These are phyloP conservation scores for Ptilonorhynchus violaceus DNA, from an alignment of 2,113 vertebrate species.

Conservation along the genomic window DNA sequence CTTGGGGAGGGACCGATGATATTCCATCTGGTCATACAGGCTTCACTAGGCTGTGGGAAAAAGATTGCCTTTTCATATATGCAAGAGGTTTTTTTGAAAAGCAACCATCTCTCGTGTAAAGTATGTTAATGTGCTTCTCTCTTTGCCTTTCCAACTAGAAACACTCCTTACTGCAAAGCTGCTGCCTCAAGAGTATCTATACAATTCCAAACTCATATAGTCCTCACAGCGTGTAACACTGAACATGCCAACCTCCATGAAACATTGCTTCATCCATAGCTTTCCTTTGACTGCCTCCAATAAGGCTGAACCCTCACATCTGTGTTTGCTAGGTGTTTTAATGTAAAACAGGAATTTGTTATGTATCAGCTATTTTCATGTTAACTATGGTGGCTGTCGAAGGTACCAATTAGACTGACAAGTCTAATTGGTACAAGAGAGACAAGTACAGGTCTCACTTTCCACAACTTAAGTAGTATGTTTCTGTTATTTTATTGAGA, in stretches of 20 bases:
- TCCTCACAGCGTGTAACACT: accelerated
- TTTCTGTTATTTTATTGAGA: background rate
- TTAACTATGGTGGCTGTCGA: background rate
- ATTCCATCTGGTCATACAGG: background rate
- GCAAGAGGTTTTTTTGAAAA: background rate
- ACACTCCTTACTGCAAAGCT: background rate
- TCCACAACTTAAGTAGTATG: background rate
- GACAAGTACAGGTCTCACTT: background rate
- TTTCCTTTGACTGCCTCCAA: background rate
- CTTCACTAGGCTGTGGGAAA: background rate
- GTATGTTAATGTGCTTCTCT: background rate
- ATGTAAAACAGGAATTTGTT: background rate
- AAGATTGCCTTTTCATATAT: background rate
- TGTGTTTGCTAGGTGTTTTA: background rate
- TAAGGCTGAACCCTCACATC: background rate
- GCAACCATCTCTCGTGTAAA: background rate
- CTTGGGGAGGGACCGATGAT: accelerated
- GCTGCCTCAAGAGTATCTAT: background rate
- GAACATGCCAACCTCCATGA: background rate
- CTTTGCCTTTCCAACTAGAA: background rate
- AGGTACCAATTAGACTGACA: background rate
- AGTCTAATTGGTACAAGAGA: too few species aligned
- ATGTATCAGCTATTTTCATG: background rate
- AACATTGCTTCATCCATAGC: background rate
- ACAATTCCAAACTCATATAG: background rate